These are phyloP conservation scores for Nemurella pictetii DNA, from an alignment of 2,888 invertebrate species.

Conservation along the genomic window DNA sequence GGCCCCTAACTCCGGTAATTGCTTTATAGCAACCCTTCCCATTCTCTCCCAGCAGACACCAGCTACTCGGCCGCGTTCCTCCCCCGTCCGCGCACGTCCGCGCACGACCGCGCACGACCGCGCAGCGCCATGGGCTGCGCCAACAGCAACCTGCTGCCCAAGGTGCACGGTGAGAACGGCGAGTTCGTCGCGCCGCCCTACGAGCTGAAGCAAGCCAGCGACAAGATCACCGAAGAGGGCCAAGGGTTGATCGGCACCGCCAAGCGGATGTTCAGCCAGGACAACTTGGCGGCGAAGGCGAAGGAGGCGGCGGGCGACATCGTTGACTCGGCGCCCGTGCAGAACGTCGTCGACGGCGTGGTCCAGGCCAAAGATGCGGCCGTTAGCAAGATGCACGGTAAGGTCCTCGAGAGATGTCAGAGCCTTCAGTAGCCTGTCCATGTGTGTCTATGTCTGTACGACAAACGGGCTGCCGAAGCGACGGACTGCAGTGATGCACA, in stretches of 20 bases:
- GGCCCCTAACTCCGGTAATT: too few species aligned
- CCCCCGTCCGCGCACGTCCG: too few species aligned
- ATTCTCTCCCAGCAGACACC: too few species aligned
- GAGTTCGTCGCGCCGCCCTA: slow-evolving; percentile 23
- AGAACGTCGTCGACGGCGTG: slow-evolving; percentile 9
- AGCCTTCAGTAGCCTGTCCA: too few species aligned
- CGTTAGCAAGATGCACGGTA: slow-evolving; percentile 7
- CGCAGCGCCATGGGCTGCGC: slow-evolving; percentile 6
- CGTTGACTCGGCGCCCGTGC: slow-evolving; percentile 15
- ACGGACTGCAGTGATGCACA: too few species aligned
- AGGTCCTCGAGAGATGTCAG: too few species aligned
- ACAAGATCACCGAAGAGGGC: slow-evolving; percentile 20
- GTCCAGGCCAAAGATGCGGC: slow-evolving; percentile 7
- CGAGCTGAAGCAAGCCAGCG: slow-evolving; percentile 24
- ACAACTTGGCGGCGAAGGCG: slow-evolving; percentile 7
- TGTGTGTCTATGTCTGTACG: too few species aligned
- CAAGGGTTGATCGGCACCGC: slow-evolving; percentile 7
- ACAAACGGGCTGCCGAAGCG: too few species aligned
- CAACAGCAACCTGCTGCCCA: slow-evolving; percentile 20
- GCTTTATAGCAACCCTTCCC: too few species aligned
- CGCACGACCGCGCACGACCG: not conserved
- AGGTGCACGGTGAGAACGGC: not conserved
- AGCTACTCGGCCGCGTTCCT: too few species aligned
- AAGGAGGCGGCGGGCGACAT: slow-evolving; percentile 15
- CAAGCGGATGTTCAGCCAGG: slow-evolving; percentile 15